phyloP scores from a whole-genome alignment of 2,113 vertebrate genomes.

The Chloebia gouldiae region DNA sequence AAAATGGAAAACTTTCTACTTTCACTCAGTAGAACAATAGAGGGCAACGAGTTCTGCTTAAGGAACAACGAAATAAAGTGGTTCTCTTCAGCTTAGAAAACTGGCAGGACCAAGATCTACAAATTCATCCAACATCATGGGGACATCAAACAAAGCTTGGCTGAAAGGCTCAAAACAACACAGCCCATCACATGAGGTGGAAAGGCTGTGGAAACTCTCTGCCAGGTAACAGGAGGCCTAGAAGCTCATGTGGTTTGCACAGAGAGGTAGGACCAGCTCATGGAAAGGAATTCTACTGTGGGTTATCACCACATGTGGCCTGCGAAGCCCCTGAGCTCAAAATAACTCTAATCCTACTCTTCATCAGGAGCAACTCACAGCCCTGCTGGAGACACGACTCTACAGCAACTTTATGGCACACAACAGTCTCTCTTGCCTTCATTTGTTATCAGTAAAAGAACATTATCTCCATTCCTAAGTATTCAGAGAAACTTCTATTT shows the following conservation, averaged over 20 bases:
- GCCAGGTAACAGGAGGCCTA: not conserved
- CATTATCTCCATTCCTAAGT: not conserved
- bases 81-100: not conserved
- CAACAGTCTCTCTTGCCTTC: not conserved
- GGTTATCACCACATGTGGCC: not conserved
- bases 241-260: not conserved
- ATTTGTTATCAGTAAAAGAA: not conserved
- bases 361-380: not conserved
- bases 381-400: not conserved
- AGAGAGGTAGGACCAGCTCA: not conserved
- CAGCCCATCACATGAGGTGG: not conserved
- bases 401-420: not conserved
- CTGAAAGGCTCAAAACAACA: not conserved
- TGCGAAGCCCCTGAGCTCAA: not conserved
- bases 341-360: not conserved
- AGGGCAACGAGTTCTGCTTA: not conserved
- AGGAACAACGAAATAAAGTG: not conserved
- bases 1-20: constrained; percentile 16
- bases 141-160: not conserved
- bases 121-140: not conserved
- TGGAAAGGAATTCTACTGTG: not conserved
- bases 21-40: not conserved
- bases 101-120: not conserved
- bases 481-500: not conserved
- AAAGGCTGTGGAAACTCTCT: not conserved